These are phyloP conservation scores for Acleris sparsana DNA, from an alignment of 2,888 invertebrate genomes.

Conservation along the genomic window DNA sequence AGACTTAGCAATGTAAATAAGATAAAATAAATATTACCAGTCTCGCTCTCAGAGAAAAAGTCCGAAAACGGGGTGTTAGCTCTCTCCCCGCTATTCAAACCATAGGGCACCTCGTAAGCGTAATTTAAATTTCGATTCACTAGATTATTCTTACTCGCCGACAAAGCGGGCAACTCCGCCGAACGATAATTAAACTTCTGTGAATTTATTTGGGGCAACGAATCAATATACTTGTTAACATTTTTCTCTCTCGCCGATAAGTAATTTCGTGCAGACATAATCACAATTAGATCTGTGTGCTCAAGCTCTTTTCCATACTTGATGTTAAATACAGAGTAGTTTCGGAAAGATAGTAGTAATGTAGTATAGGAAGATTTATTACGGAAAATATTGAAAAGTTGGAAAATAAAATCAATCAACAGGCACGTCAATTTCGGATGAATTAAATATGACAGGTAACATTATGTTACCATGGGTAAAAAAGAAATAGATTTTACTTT, in stretches of 20 bases:
- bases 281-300: constrained; percentile 47
- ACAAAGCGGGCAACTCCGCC: constrained; percentile 64
- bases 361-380: neutral
- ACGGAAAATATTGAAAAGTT: constrained; percentile 19
- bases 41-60: constrained; percentile 76
- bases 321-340: neutral
- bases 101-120: constrained; percentile 61
- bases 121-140: constrained; percentile 71
- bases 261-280: constrained; percentile 78
- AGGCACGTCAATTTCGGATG: constrained; percentile 23
- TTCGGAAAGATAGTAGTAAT: neutral
- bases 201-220: constrained; percentile 70
- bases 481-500: no score
- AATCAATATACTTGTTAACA: constrained; percentile 68
- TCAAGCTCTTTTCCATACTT: constrained; percentile 19
- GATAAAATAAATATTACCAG: constrained; percentile 53
- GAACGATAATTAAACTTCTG: constrained; percentile 65
- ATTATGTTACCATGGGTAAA: no score
- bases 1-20: no score
- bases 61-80: constrained; percentile 74
- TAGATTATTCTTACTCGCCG: constrained; percentile 61
- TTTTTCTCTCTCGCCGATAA: constrained; percentile 71
- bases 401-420: constrained; percentile 35
- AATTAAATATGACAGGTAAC: constrained; percentile 5
- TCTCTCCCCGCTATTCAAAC: constrained; percentile 60